Percentiles rank a stretch among this genome's conserved stretches.
Conservation (phyloP, 2,113 vertebrate species). For the Nicator chloris region DNA sequence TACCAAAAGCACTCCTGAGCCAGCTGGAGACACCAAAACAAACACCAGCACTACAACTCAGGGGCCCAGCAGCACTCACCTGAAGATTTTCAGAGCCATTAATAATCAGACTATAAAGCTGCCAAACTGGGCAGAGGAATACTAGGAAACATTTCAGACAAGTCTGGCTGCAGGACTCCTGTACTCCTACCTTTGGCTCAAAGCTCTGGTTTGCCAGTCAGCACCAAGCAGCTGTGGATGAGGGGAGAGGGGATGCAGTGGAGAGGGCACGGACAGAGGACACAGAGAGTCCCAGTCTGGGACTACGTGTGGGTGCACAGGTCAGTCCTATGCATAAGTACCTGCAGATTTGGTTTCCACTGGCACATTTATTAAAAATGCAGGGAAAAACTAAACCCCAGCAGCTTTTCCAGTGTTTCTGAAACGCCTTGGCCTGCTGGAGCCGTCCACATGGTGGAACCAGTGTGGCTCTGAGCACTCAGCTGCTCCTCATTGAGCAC, state of each 20-base stretch:
- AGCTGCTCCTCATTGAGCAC: background rate
- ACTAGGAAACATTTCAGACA: background rate
- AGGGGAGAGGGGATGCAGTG: rapidly evolving
- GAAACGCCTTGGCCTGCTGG: background rate
- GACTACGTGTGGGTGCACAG: background rate
- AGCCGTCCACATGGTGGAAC: background rate
- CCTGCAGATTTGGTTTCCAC: background rate
- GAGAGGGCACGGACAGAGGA: background rate
- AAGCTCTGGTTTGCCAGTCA: background rate
- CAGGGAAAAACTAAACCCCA: background rate
- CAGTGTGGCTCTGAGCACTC: background rate
- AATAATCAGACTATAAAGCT: background rate
- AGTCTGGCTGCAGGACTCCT: background rate
- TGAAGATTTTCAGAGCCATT: background rate
- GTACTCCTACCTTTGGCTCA: background rate
- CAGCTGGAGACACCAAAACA: background rate
- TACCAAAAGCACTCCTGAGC: background rate
- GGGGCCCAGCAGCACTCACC: background rate
- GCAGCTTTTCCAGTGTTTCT: background rate
- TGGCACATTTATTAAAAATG: background rate
- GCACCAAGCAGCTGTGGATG: background rate
- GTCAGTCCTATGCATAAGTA: background rate
- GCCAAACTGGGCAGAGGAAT: background rate
- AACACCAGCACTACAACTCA: background rate
- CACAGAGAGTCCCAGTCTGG: background rate